Base-by-base conservation (phyloP, 2,888 invertebrate genomes). In the Stegophylla sp. region DNA sequence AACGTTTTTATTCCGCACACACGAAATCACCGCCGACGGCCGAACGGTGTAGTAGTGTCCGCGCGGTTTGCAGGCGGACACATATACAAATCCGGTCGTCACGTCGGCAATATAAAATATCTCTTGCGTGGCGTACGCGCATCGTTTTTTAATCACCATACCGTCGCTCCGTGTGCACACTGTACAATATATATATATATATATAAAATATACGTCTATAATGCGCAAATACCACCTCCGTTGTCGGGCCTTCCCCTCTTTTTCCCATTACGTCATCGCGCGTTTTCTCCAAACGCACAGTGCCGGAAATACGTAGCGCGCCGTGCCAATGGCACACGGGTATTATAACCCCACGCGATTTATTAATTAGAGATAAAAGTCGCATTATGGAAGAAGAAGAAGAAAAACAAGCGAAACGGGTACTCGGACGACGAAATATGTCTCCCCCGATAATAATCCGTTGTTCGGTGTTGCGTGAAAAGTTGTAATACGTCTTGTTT, bases 401-500 rank as follows among this genome's bases (percentile, higher is more conserved):
- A 7, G 34, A 34, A 34, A 7, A 34, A 34, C 3, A 34, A 34
- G 3, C 7, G 34, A 34, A 5, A 64, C 12, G n/a, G 34, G 5
- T 41, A n/a, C 12, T 41, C 5, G 2, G 3, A 13, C 26, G 26
- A 48, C 45, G 10, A 15, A 17, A 12, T 5, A 28, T 7, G n/a
- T 17, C 64, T 20, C 41, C n/a, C 26, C 28, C 41, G 64, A 64
- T 64, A 41, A 64, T n/a, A 20, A 64, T 64, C 20, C 66, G 66
- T n/a, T n/a, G 51, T 53, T 43, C 28, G 7, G n/a, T 20, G 51
- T 51, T 34, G 51, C 51, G 51, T 28, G 51, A 69, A 20, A 69
- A 69, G 28, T 69, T 69, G n/a, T 13, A 69, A 51, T 51, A 53
- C 51, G 51, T 53, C n/a, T 69, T 69, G 28, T 51, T 69, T 34